Evolutionary conservation across 2,113 vertebrate genomes (phyloP).

Genomic region (Gallinago paraguaiae): DNA sequence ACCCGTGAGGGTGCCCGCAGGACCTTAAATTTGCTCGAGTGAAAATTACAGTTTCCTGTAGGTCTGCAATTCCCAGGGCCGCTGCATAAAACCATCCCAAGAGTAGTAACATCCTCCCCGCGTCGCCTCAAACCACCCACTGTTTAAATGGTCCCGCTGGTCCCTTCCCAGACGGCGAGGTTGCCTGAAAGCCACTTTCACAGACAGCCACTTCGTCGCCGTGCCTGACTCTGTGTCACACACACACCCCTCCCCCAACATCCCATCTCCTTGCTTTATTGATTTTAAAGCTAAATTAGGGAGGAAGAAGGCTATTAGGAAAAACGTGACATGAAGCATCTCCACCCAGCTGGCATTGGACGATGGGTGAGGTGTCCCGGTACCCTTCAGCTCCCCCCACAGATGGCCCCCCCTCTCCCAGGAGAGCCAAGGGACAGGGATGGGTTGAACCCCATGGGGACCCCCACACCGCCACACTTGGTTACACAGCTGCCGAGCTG

Average conservation of each 20-base stretch:
- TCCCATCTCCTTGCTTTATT: not conserved
- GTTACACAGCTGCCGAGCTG: slow-evolving; percentile 41
- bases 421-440: not conserved
- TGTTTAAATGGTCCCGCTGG: not conserved
- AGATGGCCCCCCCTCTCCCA: not conserved
- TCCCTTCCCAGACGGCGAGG: not conserved
- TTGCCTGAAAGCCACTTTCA: not conserved
- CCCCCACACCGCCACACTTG: accelerated
- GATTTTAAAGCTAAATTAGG: not conserved
- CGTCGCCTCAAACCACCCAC: not conserved
- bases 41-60: not conserved
- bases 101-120: not conserved
- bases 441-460: not conserved
- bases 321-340: accelerated
- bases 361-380: not conserved
- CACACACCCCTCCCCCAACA: not conserved
- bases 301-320: not conserved
- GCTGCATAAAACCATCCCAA: not conserved
- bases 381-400: not conserved
- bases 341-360: not conserved
- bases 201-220: not conserved
- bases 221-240: not conserved
- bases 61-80: accelerated
- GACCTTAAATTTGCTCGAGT: not conserved
- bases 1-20: not conserved